Evolutionary conservation across 2,888 invertebrate species (phyloP), one percentile per base, ranked within the genome.

Genomic region (Poecilobothrus nobilitatus): DNA sequence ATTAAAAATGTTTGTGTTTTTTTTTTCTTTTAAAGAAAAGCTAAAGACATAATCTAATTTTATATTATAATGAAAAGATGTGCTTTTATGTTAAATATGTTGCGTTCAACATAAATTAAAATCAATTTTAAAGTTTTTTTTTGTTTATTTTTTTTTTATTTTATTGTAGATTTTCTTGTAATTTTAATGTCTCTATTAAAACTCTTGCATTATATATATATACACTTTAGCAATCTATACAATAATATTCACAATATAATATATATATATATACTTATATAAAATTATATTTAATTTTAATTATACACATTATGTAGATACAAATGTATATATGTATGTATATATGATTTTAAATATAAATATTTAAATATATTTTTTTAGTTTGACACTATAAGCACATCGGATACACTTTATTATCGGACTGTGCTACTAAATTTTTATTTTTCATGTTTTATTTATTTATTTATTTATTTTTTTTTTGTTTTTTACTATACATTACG

Each of bases 51-150:
- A 53, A 53, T 53, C 53, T 53, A 18, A 1, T 53, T 53, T 53
- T n/a, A n/a, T 15, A 53, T 53, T 5, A 53, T 53, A 15, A 53
- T 53, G n/a, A 53, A 27, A 27, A 18, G 53, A 53, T 53, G 53
- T 53, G 15, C 53, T 53, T 53, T 53, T 53, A 53, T 53, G 53
- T 53, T n/a, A 53, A 15, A 53, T 53, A 18, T 18, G 53, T 53
- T 53, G 53, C 53, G n/a, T 53, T 53, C 53, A 53, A 53, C 53
- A 53, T 53, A 53, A 53, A 53, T 53, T 53, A 53, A 53, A 53
- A 53, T 53, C 53, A 53, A 53, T 53, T 53, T 41, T 41, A 41
- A 41, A 15, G 2, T 41, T 41, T 41, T 41, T 1, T 41, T 41
- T 41, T 41, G 7, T 41, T 6, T 6, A 5, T 41, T 41, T 41